A percentile compares a stretch with the other conserved stretches of the same genome.
Evolutionary conservation across 2,888 invertebrate genomes (phyloP).

Genomic region (Drosophila colorata): DNA sequence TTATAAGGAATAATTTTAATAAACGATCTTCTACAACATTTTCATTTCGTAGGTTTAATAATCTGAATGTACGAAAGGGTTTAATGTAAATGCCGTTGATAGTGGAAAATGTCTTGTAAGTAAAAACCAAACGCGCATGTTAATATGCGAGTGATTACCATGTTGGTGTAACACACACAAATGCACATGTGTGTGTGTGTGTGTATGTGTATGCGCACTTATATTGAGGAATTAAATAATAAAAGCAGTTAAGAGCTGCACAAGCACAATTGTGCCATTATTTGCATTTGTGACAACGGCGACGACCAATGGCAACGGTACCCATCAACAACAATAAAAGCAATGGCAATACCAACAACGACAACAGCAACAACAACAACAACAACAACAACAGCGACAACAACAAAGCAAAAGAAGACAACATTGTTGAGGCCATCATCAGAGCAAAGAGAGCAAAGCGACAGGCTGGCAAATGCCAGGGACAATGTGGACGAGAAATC

Average conservation of each 20-base stretch:
- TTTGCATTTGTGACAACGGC: slow-evolving; percentile 83
- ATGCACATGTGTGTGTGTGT: neutral
- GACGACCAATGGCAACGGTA: slow-evolving; percentile 31
- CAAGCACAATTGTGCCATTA: slow-evolving; percentile 82
- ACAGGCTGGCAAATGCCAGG: slow-evolving; percentile 32
- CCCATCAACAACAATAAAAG: slow-evolving; percentile 60
- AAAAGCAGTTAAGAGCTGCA: slow-evolving; percentile 73
- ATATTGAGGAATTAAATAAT: slow-evolving; percentile 76
- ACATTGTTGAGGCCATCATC: slow-evolving; percentile 65
- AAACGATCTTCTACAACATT: neutral
- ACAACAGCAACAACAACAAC: slow-evolving; percentile 22
- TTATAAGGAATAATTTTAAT: neutral
- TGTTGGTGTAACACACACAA: slow-evolving; percentile 7
- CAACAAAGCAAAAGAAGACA: slow-evolving; percentile 51
- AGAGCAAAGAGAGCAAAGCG: slow-evolving; percentile 53
- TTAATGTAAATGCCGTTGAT: neutral
- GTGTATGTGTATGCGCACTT: slow-evolving; percentile 16
- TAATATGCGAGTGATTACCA: slow-evolving; percentile 12
- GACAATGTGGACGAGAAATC: slow-evolving; percentile 56
- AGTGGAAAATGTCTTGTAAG: neutral
- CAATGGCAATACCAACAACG: slow-evolving; percentile 44
- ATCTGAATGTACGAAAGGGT: neutral
- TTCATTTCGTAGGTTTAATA: too few relatives aligned
- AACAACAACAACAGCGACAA: slow-evolving; percentile 29
- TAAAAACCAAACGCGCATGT: neutral